Evolutionary conservation across 2,797 vertebrate genomes (phyloP).

Genomic region (Prunella strophiata): DNA sequence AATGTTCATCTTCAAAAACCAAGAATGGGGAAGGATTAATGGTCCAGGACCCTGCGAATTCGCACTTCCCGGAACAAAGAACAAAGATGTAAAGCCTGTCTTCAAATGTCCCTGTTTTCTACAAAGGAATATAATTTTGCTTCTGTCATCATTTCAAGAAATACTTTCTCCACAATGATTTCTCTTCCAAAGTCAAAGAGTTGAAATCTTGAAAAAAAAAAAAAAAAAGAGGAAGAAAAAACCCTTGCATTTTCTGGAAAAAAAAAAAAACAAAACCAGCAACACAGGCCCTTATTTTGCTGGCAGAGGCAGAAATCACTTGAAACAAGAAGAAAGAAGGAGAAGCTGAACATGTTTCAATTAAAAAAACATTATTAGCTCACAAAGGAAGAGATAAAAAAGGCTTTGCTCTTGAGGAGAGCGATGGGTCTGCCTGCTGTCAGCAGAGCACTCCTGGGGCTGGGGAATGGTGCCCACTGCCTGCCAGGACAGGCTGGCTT

Average conservation of each 20-base stretch:
- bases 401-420: background rate
- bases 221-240: background rate
- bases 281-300: conserved; percentile 37
- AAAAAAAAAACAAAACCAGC: background rate
- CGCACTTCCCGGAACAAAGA: conserved; percentile 59
- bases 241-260: background rate
- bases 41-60: conserved; percentile 40
- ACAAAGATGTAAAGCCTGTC: conserved; percentile 47
- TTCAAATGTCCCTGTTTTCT: conserved; percentile 69
- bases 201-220: conserved; percentile 43
- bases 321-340: conserved; percentile 23
- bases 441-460: background rate
- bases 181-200: conserved; percentile 22
- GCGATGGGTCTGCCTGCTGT: background rate
- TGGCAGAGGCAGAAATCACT: conserved; percentile 33
- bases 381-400: conserved; percentile 21
- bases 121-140: conserved; percentile 70
- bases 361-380: conserved; percentile 40
- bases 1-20: conserved; percentile 63
- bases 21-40: conserved; percentile 57
- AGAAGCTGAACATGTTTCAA: conserved; percentile 20
- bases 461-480: background rate
- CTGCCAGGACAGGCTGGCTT: background rate
- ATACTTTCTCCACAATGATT: conserved; percentile 46
- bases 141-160: conserved; percentile 70